phyloP scores from a whole-genome alignment of 1,140 invertebrate species.

The Alviniconcha marisindica region DNA sequence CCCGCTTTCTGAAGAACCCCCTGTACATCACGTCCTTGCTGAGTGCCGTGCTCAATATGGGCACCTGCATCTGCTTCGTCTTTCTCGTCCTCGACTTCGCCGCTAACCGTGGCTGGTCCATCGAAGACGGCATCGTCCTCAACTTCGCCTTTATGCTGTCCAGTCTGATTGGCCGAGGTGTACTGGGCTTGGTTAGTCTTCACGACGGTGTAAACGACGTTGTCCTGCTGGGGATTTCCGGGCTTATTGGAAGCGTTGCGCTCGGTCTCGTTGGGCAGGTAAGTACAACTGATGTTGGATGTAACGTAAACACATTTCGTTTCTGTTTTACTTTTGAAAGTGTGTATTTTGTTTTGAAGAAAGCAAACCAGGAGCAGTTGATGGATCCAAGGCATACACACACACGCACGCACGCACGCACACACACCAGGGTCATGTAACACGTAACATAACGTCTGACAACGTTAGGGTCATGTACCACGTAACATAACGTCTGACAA shows the following conservation, averaged over 20 bases:
- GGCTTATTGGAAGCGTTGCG: neutral
- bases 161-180: neutral
- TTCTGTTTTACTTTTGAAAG: too few species aligned
- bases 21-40: neutral
- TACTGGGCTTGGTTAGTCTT: neutral
- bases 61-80: neutral
- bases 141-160: neutral
- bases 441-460: too few species aligned
- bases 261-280: neutral
- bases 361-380: too few species aligned
- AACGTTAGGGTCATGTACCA: too few species aligned
- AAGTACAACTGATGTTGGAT: neutral
- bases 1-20: neutral
- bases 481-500: too few species aligned
- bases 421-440: too few species aligned
- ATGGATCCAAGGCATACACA: too few species aligned
- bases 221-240: neutral
- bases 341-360: too few species aligned
- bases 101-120: neutral
- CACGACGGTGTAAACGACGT: neutral
- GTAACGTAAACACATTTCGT: too few species aligned
- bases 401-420: too few species aligned
- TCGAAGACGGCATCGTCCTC: neutral
- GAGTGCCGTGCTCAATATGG: neutral
- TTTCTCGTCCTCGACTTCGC: neutral